Base-by-base conservation (phyloP, 2,888 invertebrate species). In the Amaurobius ferox region DNA sequence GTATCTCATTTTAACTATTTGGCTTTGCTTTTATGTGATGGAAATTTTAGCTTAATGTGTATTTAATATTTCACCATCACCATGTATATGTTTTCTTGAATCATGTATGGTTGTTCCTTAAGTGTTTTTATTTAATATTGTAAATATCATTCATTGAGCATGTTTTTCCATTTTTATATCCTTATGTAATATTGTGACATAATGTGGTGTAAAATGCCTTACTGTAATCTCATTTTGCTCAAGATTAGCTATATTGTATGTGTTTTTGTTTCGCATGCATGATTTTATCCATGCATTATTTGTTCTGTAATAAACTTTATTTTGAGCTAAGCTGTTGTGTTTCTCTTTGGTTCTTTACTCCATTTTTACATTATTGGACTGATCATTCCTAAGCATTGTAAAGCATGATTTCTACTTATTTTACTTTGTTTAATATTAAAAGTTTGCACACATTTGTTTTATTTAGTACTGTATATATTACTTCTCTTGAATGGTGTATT, bases 221-320 rank as follows among this genome's bases (percentile, higher is more conserved):
- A 55, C 5, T 55, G 55, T 55, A 55, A 55, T 23, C 19, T 55
- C 19, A 55, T 55, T 55, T 55, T 23, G 55, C 19, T 16, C 44
- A 44, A 55, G 9, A 11, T 55, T 55, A 55, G 19, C 23, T 23
- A 1, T 16, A 29, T 29, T 64, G 64, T 64, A 64, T 64, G n/a
- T 64, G 16, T 30, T 64, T 64, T 30, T 30, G n/a, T 64, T 30
- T 64, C 3, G 30, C 64, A 64, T 29, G 64, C 64, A 64, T 30
- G 64, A 64, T 29, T 64, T 64, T 29, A 64, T 64, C 29, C 64
- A 29, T 64, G 64, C 64, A 64, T 64, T 29, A 30, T 29, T 64
- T 29, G 29, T 16, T 30, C 30, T 16, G 11, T 16, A 64, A 30
- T 30, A 64, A 64, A 30, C n/a, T 29, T 30, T 64, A 64, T 64